These are phyloP conservation scores for Onychostoma macrolepis DNA, from an alignment of 2,113 vertebrate genomes.

Conservation along the genomic window DNA sequence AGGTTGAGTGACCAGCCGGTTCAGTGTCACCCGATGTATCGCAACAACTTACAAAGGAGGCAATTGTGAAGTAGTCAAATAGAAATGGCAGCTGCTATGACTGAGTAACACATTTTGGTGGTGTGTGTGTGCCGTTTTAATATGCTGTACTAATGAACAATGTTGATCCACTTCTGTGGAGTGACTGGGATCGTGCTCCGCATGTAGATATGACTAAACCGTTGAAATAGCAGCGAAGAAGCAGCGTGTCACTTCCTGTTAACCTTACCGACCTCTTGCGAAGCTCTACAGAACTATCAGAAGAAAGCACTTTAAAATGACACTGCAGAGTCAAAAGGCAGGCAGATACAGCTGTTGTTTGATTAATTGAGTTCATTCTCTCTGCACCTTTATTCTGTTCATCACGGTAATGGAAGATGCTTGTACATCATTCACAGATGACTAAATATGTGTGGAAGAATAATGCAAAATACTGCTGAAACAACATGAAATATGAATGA, in stretches of 20 bases:
- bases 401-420: slow-evolving; percentile 25
- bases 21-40: slow-evolving; percentile 67
- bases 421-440: slow-evolving; percentile 24
- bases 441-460: neutral
- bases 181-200: slow-evolving; percentile 43
- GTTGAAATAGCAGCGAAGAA: slow-evolving; percentile 38
- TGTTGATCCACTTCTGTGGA: slow-evolving; percentile 53
- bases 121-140: slow-evolving; percentile 50
- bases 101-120: slow-evolving; percentile 11
- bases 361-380: slow-evolving; percentile 28
- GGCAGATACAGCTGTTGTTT: neutral
- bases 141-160: slow-evolving; percentile 50
- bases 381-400: neutral
- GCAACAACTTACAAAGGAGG: slow-evolving; percentile 53
- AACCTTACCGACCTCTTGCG: slow-evolving; percentile 29
- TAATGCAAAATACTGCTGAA: slow-evolving; percentile 9
- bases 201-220: slow-evolving; percentile 50
- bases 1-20: slow-evolving; percentile 59
- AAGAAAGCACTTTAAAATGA: slow-evolving; percentile 13
- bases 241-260: slow-evolving; percentile 47
- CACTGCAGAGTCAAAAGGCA: neutral
- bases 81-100: slow-evolving; percentile 32
- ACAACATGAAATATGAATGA: slow-evolving; percentile 4
- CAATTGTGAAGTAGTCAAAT: slow-evolving; percentile 45
- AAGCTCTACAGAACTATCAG: slow-evolving; percentile 23